Evolutionary conservation across 2,797 vertebrate species (phyloP).

Genomic region (Microhierax caerulescens): DNA sequence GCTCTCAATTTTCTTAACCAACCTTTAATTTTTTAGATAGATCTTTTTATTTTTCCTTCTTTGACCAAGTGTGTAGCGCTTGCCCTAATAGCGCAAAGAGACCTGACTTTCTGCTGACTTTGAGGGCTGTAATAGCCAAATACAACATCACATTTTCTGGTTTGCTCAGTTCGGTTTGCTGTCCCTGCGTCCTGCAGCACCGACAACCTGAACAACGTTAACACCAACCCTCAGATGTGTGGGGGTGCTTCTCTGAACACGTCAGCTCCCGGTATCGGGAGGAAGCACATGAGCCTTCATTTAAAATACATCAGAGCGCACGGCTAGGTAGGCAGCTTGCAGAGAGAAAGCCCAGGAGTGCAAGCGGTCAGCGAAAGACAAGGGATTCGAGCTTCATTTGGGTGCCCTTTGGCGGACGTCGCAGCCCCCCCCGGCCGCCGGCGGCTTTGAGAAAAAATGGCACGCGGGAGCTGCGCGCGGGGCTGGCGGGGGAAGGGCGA

Average conservation of each 20-base stretch:
- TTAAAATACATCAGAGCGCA: background rate
- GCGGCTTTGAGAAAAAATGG: background rate
- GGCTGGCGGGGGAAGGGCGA: background rate
- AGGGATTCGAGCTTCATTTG: background rate
- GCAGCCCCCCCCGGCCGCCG: rapidly evolving
- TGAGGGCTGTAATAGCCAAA: background rate
- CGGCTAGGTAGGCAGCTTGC: background rate
- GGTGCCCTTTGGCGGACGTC: rapidly evolving
- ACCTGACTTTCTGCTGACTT: background rate
- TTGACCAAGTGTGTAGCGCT: background rate
- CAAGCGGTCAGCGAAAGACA: background rate
- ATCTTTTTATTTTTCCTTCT: background rate
- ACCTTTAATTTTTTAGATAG: background rate
- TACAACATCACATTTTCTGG: background rate
- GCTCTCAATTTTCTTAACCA: background rate
- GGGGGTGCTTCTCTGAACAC: background rate
- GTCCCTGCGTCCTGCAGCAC: background rate
- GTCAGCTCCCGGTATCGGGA: background rate
- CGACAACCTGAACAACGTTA: background rate
- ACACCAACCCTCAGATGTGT: background rate
- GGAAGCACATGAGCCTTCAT: background rate
- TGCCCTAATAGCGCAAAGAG: background rate
- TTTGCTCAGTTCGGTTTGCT: background rate
- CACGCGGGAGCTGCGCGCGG: background rate
- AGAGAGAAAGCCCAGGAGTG: background rate